Conservation (phyloP, 2,113 vertebrate species). For the Mesocricetus auratus region DNA sequence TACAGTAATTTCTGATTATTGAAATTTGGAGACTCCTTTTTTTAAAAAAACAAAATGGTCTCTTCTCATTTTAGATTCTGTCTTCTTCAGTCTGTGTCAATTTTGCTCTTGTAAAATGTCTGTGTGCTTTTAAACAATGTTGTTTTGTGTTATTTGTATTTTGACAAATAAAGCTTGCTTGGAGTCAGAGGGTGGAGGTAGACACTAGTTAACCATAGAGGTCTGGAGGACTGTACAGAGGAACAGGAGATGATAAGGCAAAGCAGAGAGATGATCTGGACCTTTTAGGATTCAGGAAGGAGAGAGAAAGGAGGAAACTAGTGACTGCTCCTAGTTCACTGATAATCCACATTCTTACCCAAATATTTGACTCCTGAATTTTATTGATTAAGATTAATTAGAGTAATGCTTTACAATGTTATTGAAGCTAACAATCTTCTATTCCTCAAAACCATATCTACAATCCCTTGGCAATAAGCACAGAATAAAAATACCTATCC, state of each 20-base stretch:
- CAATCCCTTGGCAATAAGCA: background rate
- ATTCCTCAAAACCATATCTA: background rate
- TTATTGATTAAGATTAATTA: too few relatives aligned
- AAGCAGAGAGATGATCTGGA: too few relatives aligned
- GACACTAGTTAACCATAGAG: too few relatives aligned
- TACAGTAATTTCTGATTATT: background rate
- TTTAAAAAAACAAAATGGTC: background rate
- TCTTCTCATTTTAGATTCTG: constrained; percentile 17
- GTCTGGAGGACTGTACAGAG: too few relatives aligned
- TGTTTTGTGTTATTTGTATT: background rate
- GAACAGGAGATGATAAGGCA: too few relatives aligned
- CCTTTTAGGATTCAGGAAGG: too few relatives aligned
- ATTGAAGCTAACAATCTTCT: background rate
- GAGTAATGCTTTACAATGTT: background rate
- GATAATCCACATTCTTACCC: too few relatives aligned
- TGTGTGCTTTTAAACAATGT: background rate
- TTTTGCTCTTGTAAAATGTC: background rate
- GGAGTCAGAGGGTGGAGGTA: too few relatives aligned
- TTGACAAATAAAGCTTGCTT: too few relatives aligned
- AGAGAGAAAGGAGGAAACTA: too few relatives aligned
- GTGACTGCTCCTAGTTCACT: too few relatives aligned
- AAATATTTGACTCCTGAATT: too few relatives aligned
- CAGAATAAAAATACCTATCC: background rate
- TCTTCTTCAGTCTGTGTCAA: background rate
- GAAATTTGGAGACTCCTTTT: background rate